Evolutionary conservation across 2,113 vertebrate species (phyloP).

Genomic region (Oophaga pumilio): DNA sequence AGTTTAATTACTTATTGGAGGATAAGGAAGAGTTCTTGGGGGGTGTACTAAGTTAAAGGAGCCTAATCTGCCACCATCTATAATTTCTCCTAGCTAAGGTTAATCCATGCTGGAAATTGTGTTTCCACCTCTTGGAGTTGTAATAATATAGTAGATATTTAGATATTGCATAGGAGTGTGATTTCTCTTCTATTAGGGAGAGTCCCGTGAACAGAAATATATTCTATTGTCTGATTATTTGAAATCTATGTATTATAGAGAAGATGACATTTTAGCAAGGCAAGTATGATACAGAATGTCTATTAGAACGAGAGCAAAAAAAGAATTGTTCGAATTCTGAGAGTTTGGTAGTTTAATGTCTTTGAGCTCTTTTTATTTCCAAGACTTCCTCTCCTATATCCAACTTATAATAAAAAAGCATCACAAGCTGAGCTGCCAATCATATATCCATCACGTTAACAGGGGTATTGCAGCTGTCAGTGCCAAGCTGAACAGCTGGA

Average conservation of each 20-base stretch:
- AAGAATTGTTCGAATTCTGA: not conserved
- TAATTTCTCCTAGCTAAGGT: too few relatives aligned
- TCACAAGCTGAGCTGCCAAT: conserved; percentile 63
- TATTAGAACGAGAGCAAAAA: conserved; percentile 9
- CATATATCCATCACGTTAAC: conserved; percentile 67
- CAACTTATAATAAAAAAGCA: conserved; percentile 64
- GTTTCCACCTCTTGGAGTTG: too few relatives aligned
- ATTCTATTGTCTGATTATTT: conserved; percentile 21
- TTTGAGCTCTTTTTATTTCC: conserved; percentile 59
- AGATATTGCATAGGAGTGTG: too few relatives aligned
- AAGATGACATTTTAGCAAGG: conserved; percentile 1
- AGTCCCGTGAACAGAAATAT: not conserved
- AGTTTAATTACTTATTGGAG: too few relatives aligned
- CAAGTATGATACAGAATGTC: conserved; percentile 38
- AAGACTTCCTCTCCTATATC: conserved; percentile 64
- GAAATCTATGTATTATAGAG: conserved; percentile 9
- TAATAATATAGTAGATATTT: too few relatives aligned
- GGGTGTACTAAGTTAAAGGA: too few relatives aligned
- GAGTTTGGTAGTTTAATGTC: conserved; percentile 29
- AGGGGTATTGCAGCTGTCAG: conserved; percentile 68
- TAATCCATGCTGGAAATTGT: too few relatives aligned
- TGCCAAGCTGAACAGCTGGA: conserved; percentile 61
- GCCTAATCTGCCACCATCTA: too few relatives aligned
- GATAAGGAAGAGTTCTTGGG: too few relatives aligned
- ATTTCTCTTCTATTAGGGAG: too few relatives aligned